These are phyloP conservation scores for Bubo bubo DNA, from an alignment of 2,113 vertebrate species.

Conservation along the genomic window DNA sequence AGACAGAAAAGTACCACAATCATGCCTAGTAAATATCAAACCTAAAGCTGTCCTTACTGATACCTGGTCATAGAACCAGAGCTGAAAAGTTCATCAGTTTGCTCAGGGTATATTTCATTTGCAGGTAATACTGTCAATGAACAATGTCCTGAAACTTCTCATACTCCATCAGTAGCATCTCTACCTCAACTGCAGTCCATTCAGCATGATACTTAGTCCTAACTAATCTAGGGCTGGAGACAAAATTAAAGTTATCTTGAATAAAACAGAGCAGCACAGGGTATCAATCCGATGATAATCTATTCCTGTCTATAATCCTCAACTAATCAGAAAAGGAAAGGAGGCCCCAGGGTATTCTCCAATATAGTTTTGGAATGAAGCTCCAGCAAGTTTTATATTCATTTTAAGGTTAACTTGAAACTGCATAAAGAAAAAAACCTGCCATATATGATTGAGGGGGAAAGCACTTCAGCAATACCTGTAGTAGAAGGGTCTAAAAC, in stretches of 20 bases:
- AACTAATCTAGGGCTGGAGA: neutral
- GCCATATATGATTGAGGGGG: neutral
- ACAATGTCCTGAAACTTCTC: neutral
- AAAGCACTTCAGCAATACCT: slow-evolving; percentile 54
- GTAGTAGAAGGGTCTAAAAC: slow-evolving; percentile 73
- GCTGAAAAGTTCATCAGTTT: neutral
- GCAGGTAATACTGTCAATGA: neutral
- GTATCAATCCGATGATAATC: neutral
- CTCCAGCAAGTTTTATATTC: neutral
- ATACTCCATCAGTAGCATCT: neutral
- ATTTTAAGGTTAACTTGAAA: neutral
- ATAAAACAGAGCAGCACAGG: neutral
- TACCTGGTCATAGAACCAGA: neutral
- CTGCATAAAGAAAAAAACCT: neutral
- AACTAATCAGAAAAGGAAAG: neutral
- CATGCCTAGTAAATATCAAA: neutral
- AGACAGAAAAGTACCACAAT: neutral
- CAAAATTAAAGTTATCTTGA: neutral
- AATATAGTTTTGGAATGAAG: neutral
- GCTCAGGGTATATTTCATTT: neutral
- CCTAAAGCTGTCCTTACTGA: neutral
- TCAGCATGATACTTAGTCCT: neutral
- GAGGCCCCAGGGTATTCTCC: neutral
- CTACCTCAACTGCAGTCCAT: neutral
- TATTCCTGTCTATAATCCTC: neutral